Evolutionary conservation across 2,113 vertebrate genomes (phyloP), one percentile per base, ranked within the genome.

Genomic region (Aleadryas rufinucha): DNA sequence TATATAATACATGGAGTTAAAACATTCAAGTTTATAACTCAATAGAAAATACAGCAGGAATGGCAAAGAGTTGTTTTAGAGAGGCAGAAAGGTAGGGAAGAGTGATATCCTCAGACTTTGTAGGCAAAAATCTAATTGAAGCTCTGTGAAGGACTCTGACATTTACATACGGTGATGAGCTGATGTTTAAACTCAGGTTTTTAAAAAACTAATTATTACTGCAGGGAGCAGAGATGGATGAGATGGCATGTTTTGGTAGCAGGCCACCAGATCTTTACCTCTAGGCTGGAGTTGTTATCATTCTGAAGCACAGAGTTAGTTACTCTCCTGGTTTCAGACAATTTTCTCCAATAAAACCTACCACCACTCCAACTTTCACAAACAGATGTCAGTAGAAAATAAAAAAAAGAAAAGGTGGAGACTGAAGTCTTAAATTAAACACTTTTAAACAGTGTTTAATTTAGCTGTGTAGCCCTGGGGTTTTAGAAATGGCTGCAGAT

Each of bases 361-460:
- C 14, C 2, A 4, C 10, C 3, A 8, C 16, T 53, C n/a, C 10
- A 27, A 18, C 45, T 84, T 89, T 63, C 5, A 7, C 52, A 54
- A 49, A 74, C 2, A 9, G 31, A 26, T 21, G 1, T 27, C 21
- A 49, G 26, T 15, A 72, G 26, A 22, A 26, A 68, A 28, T 37
- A 22, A 37, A 45, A 69, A 12, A 6, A 11, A 42, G 15, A 4
- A 15, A 14, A 35, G 4, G 5, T 27, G 26, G 28, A 64, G 39
- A 59, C 35, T 50, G 56, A n/a, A n/a, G n/a, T n/a, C n/a, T n/a
- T n/a, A n/a, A n/a, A n/a, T n/a, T n/a, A n/a, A n/a, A n/a, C n/a
- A n/a, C n/a, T n/a, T n/a, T n/a, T n/a, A n/a, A n/a, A 21, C 0
- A 0, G 6, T n/a, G 15, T 84, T 75, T 30, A 22, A 71, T 76